Base-by-base conservation (phyloP, 2,888 invertebrate genomes). In the Euzophera pinguis region DNA sequence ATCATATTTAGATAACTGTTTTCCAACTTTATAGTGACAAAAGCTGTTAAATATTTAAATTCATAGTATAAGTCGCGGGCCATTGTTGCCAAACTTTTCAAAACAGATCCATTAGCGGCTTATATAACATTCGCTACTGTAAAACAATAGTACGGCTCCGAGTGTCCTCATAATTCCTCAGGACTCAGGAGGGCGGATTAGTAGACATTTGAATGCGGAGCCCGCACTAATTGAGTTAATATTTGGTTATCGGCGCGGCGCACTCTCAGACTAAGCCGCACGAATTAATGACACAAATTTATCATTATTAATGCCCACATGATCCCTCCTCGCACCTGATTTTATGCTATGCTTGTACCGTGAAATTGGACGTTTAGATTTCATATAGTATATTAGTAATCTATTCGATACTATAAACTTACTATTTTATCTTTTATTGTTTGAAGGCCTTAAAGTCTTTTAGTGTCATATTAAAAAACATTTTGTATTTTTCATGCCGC, bases 211-310 rank as follows among this genome's bases (percentile, higher is more conserved):
- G 82, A 85, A 86, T 84, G 79, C 79, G 69, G 67, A 66, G 65
- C 65, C 66, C 68, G 72, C 73, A 77, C 90, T 91, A 91, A 91
- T 90, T 90, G 88, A 90, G 87, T 89, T 90, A 89, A 90, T 90
- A 90, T 90, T 90, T 90, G 90, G 90, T 88, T 91, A 91, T 91
- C 91, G 85, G 84, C 69, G 68, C 68, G 78, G 81, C 81, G 76
- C 90, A 90, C 83, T 78, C 72, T 73, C 77, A 76, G 79, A 77
- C 85, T 88, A 87, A 90, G 81, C 88, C 88, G 57, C 47, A 63
- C 74, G 84, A 82, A 89, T 88, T 90, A 90, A 90, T 88, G 88
- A 85, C 87, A 71, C 73, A 71, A 84, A 90, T 90, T 88, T 90
- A 85, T 90, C 89, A 89, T 89, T 89, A 89, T 89, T 89, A 87